Percentiles rank a stretch among this genome's conserved stretches.
phyloP scores from a whole-genome alignment of 2,797 vertebrate genomes.

The Apogon talboti region DNA sequence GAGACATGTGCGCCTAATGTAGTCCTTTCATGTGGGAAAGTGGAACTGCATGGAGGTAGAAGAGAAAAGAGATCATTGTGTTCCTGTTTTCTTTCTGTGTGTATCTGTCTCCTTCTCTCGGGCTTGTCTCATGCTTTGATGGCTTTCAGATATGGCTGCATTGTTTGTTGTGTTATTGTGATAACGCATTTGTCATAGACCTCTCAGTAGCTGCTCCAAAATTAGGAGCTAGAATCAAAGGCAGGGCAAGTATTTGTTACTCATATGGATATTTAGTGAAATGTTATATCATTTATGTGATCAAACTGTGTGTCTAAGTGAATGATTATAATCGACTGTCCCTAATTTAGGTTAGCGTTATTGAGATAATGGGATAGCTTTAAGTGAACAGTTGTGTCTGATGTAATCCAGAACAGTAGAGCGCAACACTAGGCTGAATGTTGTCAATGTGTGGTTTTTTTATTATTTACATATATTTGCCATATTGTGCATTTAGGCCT shows the following conservation, averaged over 20 bases:
- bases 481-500: no score
- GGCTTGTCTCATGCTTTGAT: conserved; percentile 26
- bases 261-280: conserved; percentile 3
- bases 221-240: not conserved
- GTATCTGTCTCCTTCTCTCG: conserved; percentile 13
- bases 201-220: not conserved
- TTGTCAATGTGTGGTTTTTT: no score
- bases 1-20: conserved; percentile 79
- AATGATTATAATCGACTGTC: no score
- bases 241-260: not conserved
- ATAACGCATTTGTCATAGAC: conserved; percentile 1
- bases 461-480: no score
- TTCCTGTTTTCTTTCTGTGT: conserved; percentile 43
- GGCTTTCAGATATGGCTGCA: conserved; percentile 5
- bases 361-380: no score
- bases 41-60: conserved; percentile 57
- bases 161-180: not conserved
- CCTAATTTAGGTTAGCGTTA: no score
- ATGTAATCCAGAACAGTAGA: no score
- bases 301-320: not conserved
- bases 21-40: conserved; percentile 73
- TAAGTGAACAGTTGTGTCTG: no score
- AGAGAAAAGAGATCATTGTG: conserved; percentile 59
- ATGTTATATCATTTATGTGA: not conserved
- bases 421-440: no score